Conservation (phyloP, 1,140 invertebrate genomes). For the Drosophila seguyi region DNA sequence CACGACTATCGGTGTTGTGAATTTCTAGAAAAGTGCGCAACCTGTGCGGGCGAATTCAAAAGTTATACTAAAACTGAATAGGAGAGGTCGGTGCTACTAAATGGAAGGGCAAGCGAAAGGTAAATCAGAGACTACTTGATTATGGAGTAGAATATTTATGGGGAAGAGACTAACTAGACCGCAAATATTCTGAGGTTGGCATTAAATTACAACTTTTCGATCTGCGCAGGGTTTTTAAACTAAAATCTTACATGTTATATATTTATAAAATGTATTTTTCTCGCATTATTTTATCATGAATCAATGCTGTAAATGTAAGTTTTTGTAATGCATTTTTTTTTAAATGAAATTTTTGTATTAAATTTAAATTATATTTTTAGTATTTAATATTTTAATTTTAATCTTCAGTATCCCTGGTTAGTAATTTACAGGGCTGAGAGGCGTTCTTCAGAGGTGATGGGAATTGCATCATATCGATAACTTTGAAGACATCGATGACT, state of each 20-base stretch:
- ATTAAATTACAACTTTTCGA: too few species aligned
- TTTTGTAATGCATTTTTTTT: too few species aligned
- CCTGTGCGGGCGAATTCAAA: constrained; percentile 27
- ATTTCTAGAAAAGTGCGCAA: not conserved
- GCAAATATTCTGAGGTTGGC: not conserved
- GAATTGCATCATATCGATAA: not conserved
- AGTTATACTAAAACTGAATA: constrained; percentile 4
- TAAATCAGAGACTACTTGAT: constrained; percentile 1
- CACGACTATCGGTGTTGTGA: constrained; percentile 20
- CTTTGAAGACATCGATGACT: not conserved
- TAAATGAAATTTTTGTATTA: too few species aligned
- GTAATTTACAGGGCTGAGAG: not conserved
- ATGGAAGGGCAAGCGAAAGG: not conserved
- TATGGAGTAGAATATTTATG: not conserved
- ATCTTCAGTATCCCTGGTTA: not conserved
- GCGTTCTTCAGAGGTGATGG: not conserved
- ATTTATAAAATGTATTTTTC: too few species aligned
- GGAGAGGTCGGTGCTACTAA: not conserved
- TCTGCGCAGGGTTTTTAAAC: too few species aligned
- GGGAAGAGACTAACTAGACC: not conserved
- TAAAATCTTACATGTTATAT: too few species aligned
- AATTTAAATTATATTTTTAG: not conserved
- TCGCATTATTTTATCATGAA: too few species aligned
- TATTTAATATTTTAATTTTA: not conserved
- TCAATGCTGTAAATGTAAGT: too few species aligned